phyloP scores from a whole-genome alignment of 1,140 invertebrate genomes.

The Polyergus mexicanus region DNA sequence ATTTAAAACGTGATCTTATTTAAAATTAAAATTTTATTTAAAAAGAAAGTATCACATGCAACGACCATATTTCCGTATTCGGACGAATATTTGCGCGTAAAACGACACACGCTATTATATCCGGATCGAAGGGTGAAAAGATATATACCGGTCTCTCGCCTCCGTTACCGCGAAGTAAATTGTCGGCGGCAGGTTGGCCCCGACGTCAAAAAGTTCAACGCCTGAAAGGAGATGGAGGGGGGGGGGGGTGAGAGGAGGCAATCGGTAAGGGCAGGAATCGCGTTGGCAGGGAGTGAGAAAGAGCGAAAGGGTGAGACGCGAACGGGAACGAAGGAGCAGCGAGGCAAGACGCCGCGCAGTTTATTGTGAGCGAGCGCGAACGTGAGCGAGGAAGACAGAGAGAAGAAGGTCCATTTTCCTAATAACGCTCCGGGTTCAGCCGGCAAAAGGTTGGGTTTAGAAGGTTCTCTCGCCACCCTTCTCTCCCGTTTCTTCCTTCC shows the following conservation, averaged over 20 bases:
- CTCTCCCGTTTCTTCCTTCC: background rate
- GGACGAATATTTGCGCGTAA: constrained; percentile 15
- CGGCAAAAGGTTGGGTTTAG: constrained; percentile 45
- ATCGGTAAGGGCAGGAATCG: too few species aligned
- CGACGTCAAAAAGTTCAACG: constrained; percentile 64
- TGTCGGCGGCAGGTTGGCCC: constrained; percentile 56
- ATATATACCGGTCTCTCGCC: constrained; percentile 36
- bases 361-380: constrained; percentile 62
- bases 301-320: constrained; percentile 25
- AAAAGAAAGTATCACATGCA: background rate
- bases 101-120: constrained; percentile 47
- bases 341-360: constrained; percentile 44
- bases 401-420: constrained; percentile 74
- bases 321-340: constrained; percentile 23
- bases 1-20: constrained; percentile 17
- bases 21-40: background rate
- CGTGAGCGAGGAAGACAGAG: constrained; percentile 35
- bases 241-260: background rate
- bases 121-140: constrained; percentile 44
- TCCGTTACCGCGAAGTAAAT: constrained; percentile 63
- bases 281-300: constrained; percentile 17
- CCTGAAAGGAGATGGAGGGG: background rate
- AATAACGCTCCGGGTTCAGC: constrained; percentile 71
- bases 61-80: constrained; percentile 17
- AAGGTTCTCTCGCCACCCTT: background rate